phyloP scores from a whole-genome alignment of 2,797 vertebrate genomes.

The Enteromius paludinosus region DNA sequence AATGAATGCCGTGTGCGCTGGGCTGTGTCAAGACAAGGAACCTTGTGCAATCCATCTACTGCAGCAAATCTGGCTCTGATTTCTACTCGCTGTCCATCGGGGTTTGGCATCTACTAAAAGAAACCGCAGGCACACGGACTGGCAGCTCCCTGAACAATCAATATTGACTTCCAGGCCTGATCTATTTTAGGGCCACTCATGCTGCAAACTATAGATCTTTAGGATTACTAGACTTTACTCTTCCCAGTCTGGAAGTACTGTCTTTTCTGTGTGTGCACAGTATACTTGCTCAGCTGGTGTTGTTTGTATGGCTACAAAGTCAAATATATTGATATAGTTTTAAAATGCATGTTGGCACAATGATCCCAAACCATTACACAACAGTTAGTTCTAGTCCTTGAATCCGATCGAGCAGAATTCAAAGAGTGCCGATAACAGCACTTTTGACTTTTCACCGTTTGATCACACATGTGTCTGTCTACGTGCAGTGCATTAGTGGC shows the following conservation, averaged over 20 bases:
- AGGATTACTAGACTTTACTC: conserved; percentile 49
- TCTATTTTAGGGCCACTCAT: conserved; percentile 50
- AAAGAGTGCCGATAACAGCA: background rate
- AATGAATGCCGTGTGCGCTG: conserved; percentile 49
- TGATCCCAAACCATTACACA: background rate
- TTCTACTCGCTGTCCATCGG: conserved; percentile 33
- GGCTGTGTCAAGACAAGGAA: conserved; percentile 42
- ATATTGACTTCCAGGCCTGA: conserved; percentile 56
- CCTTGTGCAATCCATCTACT: conserved; percentile 47
- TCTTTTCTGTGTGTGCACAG: background rate
- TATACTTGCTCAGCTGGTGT: conserved; percentile 2
- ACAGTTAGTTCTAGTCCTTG: conserved; percentile 3
- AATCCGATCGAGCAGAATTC: background rate
- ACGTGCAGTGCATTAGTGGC: background rate
- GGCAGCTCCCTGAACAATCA: conserved; percentile 37
- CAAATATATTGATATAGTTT: conserved; percentile 17
- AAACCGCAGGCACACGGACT: conserved; percentile 34
- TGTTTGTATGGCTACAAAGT: conserved; percentile 17
- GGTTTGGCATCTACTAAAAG: conserved; percentile 27
- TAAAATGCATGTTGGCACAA: background rate
- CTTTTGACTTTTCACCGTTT: background rate
- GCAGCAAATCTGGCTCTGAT: conserved; percentile 44
- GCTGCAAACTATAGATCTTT: conserved; percentile 56
- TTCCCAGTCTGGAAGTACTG: conserved; percentile 9
- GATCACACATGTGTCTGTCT: background rate